Base-by-base conservation (phyloP, 2,113 vertebrate species). In the Ammodytes marinus region DNA sequence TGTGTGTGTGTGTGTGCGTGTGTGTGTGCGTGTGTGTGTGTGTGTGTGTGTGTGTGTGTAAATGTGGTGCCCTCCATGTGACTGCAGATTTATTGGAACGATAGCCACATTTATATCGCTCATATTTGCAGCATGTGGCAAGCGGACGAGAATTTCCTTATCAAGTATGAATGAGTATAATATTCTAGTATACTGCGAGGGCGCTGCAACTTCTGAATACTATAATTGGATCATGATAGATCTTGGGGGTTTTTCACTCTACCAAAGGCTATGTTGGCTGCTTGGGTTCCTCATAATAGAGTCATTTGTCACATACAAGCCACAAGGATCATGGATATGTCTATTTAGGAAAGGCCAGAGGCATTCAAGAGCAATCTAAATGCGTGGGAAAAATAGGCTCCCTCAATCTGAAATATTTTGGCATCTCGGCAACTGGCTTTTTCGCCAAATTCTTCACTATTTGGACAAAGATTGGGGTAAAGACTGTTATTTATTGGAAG, bases 221-320 rank as follows among this genome's bases (percentile, higher is more conserved):
- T 87, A 58, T 81, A 87, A 90, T 66, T 83, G 76, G 68, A 69
- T 67, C 43, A 87, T 85, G 82, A 91, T 84, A 74, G 85, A 90
- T 85, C 74, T 70, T 17, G 27, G 60, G 27, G 60, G 27, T 27
- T 27, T 80, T 73, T 49, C n/a, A 35, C 59, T 81, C 63, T 35
- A 67, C 79, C 68, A 79, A 83, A 66, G 82, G 90, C 84, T 85
- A 81, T 82, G 88, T 83, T 70, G 81, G 82, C 80, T 86, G 64
- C 71, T 67, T 74, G 72, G 64, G 78, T 88, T 76, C 39, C 74
- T 85, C 50, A 79, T 90, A 85, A 85, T 80, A 69, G 80, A 87
- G 77, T 82, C 49, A 86, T 88, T 86, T 89, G 85, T 89, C 82
- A 89, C 27, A 27, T 27, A 27, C 70, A 77, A 60, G 61, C 66